phyloP scores from a whole-genome alignment of 2,113 vertebrate species.

The Dicaeum eximium region DNA sequence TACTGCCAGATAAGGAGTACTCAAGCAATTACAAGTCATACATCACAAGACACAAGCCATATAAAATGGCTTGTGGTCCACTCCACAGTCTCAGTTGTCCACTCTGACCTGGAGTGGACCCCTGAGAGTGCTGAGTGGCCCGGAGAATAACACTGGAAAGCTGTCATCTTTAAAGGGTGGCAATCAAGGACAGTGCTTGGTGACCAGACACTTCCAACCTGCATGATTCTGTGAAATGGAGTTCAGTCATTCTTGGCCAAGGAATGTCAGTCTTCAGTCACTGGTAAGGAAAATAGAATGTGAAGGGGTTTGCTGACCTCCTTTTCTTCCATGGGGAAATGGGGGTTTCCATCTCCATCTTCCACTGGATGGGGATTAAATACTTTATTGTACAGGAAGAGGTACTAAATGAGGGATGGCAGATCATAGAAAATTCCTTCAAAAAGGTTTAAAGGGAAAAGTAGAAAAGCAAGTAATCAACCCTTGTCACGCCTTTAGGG shows the following conservation, averaged over 20 bases:
- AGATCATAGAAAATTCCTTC: background rate
- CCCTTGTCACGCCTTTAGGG: background rate
- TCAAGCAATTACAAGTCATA: background rate
- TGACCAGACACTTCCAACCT: background rate
- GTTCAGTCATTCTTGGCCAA: background rate
- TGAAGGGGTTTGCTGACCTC: fast-evolving
- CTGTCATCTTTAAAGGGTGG: background rate
- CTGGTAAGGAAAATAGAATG: background rate
- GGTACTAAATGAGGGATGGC: background rate
- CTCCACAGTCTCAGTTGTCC: no score
- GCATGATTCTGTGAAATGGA: background rate
- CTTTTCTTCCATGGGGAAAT: background rate
- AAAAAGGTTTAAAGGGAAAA: background rate
- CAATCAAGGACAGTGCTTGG: background rate
- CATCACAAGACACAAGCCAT: background rate
- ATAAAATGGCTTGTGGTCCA: background rate
- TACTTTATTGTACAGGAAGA: background rate
- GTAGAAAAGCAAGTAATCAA: background rate
- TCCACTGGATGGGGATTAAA: background rate
- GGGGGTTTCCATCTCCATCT: background rate
- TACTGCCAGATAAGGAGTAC: background rate
- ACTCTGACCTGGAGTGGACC: background rate
- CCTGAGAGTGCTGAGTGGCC: background rate
- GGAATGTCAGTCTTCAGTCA: background rate
- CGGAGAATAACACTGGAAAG: background rate